phyloP scores from a whole-genome alignment of 2,888 invertebrate species.

The Phengaris arion region DNA sequence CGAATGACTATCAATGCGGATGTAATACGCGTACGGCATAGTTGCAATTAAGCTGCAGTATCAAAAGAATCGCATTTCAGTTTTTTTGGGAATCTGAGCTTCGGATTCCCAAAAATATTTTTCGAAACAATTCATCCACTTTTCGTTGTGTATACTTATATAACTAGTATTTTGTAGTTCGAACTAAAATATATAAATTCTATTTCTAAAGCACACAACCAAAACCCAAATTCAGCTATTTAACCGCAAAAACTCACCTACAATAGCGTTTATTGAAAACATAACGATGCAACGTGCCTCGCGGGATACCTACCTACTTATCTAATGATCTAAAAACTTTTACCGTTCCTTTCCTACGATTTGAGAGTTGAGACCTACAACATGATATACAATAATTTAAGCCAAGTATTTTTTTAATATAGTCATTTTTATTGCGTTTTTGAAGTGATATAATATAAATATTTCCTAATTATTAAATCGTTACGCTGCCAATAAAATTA shows the following conservation, averaged over 20 bases:
- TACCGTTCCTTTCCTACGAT: conserved; percentile 21
- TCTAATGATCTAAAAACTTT: conserved; percentile 20
- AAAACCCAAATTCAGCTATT: not conserved
- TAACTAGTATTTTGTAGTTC: too few relatives aligned
- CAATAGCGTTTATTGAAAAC: conserved; percentile 16
- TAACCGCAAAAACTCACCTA: conserved; percentile 19
- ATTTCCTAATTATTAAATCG: not conserved
- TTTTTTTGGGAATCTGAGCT: too few relatives aligned
- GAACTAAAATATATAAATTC: not conserved
- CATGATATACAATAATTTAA: not conserved
- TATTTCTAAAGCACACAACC: not conserved
- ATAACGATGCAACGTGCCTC: conserved; percentile 17
- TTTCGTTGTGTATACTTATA: too few relatives aligned
- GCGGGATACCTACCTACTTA: conserved; percentile 14
- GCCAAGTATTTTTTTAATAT: too few relatives aligned
- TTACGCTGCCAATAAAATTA: not conserved
- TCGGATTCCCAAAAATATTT: too few relatives aligned
- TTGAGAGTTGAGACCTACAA: not conserved
- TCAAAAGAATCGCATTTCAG: too few relatives aligned
- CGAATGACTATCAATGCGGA: conserved; percentile 37
- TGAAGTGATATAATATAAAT: too few relatives aligned
- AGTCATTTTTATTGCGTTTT: too few relatives aligned
- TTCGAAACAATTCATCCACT: too few relatives aligned
- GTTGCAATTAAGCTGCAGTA: not conserved
- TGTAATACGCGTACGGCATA: conserved; percentile 20